Conservation (phyloP, 2,888 invertebrate species). For the Orthosia cruda region DNA sequence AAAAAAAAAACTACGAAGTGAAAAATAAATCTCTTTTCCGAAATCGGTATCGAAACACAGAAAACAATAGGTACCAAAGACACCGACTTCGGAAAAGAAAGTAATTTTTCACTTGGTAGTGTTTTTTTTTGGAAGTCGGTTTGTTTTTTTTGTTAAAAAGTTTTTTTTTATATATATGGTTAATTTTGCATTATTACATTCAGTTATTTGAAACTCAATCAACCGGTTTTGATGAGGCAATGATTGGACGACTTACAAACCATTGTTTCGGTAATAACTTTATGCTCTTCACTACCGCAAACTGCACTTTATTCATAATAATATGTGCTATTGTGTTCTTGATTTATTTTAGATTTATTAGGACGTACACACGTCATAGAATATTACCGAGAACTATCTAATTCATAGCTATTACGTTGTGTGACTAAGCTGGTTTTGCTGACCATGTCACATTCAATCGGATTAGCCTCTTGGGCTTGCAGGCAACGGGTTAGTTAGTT, state of each 20-base stretch:
- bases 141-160: no score
- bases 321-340: constrained; percentile 34
- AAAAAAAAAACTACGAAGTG: no score
- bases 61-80: no score
- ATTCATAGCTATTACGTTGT: background rate
- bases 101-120: no score
- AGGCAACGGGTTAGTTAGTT: constrained; percentile 2
- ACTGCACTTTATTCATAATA: constrained; percentile 3
- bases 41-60: no score
- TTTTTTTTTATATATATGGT: no score
- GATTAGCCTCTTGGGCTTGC: background rate
- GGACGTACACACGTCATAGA: background rate
- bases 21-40: no score
- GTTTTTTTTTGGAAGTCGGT: no score
- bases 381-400: background rate
- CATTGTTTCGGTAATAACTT: constrained; percentile 45
- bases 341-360: constrained; percentile 31
- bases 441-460: background rate
- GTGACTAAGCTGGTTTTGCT: background rate
- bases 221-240: background rate
- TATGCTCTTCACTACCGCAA: constrained; percentile 23
- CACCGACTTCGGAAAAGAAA: no score
- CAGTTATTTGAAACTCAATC: background rate
- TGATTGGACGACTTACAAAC: constrained; percentile 14
- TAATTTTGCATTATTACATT: constrained; percentile 1